phyloP scores from a whole-genome alignment of 1,140 invertebrate species.

The Sinella curviseta region DNA sequence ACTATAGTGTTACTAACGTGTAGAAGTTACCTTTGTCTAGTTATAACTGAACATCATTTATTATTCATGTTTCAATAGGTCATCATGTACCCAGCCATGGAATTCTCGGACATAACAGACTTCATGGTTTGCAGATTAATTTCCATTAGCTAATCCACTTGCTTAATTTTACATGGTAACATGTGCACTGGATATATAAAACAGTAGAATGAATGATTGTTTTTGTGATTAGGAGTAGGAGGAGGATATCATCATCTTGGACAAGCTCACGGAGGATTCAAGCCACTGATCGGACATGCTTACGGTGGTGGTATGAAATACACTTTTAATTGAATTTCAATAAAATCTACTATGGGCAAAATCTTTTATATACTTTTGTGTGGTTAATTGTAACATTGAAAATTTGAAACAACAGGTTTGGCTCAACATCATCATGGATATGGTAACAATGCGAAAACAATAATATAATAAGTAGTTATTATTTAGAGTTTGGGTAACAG shows the following conservation, averaged over 20 bases:
- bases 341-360: no score
- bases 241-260: not conserved
- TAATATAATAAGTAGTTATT: no score
- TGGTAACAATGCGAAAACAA: not conserved
- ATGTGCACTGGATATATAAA: no score
- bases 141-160: no score
- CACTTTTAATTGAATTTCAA: no score
- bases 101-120: not conserved
- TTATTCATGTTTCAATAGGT: not conserved
- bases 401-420: no score
- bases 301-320: not conserved
- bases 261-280: conserved; percentile 2
- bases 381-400: no score
- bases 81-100: conserved; percentile 8
- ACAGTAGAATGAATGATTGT: no score
- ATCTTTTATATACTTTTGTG: no score
- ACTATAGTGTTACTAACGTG: not conserved
- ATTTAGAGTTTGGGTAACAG: no score
- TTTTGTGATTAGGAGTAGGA: not conserved
- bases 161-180: no score
- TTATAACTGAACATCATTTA: not conserved
- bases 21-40: not conserved
- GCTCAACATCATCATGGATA: conserved; percentile 9
- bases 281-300: not conserved
- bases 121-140: not conserved